These are phyloP conservation scores for Hemicentrotus pulcherrimus DNA, from an alignment of 35 echinoderm and acorn worm genomes.

Conservation along the genomic window DNA sequence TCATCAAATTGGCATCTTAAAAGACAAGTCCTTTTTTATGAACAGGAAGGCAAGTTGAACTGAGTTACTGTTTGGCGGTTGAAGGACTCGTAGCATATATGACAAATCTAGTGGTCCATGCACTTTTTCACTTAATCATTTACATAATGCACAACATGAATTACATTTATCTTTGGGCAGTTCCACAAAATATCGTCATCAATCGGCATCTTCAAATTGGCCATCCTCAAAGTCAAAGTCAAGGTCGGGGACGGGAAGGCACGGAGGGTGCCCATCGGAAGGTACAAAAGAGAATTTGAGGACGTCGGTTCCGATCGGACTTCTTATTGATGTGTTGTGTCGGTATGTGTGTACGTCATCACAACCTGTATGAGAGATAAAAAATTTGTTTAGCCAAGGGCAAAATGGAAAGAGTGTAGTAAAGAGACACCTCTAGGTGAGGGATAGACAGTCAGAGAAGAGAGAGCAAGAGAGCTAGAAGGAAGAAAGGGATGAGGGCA, in stretches of 20 bases:
- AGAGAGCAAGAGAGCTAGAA: too few species aligned
- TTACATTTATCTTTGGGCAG: too few species aligned
- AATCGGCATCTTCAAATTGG: slow-evolving; percentile 37
- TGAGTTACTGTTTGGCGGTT: too few species aligned
- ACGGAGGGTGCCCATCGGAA: not conserved
- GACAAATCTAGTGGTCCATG: too few species aligned
- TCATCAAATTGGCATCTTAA: slow-evolving; percentile 16
- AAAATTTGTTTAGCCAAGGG: not conserved
- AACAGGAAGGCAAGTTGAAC: not conserved
- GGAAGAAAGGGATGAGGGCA: not conserved
- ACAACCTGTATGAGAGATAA: not conserved
- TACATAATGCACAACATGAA: too few species aligned
- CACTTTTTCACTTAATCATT: too few species aligned
- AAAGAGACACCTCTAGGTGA: not conserved
- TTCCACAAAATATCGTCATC: not conserved
- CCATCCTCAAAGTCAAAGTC: slow-evolving; percentile 27
- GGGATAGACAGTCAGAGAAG: too few species aligned
- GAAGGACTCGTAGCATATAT: too few species aligned
- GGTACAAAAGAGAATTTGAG: not conserved
- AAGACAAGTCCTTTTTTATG: not conserved
- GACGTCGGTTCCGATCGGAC: not conserved
- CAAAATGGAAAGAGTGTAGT: not conserved
- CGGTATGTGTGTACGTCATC: not conserved
- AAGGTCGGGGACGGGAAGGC: not conserved
- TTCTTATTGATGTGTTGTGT: not conserved